Percentiles rank a stretch among this genome's conserved stretches.
These are phyloP conservation scores for Drosophila rufa DNA, from an alignment of 1,140 invertebrate genomes.

Conservation along the genomic window DNA sequence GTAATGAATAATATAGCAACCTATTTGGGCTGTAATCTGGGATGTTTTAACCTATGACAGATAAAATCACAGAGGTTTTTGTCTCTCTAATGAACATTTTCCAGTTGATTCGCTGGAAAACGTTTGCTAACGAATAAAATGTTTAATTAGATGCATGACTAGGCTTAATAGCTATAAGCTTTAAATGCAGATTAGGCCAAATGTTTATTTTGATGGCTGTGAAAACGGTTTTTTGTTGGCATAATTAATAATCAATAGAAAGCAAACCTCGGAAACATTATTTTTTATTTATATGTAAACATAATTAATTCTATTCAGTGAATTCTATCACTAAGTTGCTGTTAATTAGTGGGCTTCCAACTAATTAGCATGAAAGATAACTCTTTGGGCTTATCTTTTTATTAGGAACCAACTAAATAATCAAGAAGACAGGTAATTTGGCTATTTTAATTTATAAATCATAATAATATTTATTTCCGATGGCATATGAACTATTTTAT, in stretches of 20 bases:
- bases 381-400: too few relatives aligned
- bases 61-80: not conserved
- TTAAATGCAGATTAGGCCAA: not conserved
- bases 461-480: not conserved
- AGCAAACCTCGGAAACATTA: not conserved
- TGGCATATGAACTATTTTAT: not conserved
- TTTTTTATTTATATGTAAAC: too few relatives aligned
- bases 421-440: not conserved
- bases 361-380: not conserved
- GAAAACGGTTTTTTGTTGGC: not conserved
- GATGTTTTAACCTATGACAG: not conserved
- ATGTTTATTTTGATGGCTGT: too few relatives aligned
- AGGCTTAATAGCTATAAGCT: not conserved
- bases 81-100: not conserved
- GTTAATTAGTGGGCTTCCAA: too few relatives aligned
- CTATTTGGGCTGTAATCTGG: not conserved
- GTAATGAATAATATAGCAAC: constrained; percentile 1
- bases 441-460: not conserved
- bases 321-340: not conserved
- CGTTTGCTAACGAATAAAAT: not conserved
- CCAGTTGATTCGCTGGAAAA: not conserved
- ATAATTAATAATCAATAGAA: not conserved
- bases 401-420: not conserved
- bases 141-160: constrained; percentile 12
- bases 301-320: not conserved